Evolutionary conservation across 1,140 invertebrate genomes (phyloP).

Genomic region (Drosophila triauraria): DNA sequence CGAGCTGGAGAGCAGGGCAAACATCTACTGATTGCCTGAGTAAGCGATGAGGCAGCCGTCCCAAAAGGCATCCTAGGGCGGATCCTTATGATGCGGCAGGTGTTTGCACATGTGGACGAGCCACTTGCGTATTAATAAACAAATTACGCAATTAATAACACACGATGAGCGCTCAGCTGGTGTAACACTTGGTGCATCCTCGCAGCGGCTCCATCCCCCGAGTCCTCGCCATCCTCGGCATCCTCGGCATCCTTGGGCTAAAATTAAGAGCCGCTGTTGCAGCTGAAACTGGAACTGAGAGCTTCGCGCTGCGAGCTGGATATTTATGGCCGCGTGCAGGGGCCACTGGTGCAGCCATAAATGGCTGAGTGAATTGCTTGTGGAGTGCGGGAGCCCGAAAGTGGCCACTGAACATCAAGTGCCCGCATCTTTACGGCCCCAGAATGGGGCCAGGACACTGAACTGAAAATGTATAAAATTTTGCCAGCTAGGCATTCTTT

Average conservation of each 20-base stretch:
- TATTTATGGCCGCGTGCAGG: slow-evolving; percentile 45
- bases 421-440: slow-evolving; percentile 37
- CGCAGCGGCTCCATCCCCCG: neutral
- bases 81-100: slow-evolving; percentile 5
- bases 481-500: slow-evolving; percentile 64
- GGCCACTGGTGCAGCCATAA: slow-evolving; percentile 66
- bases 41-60: slow-evolving; percentile 36
- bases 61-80: neutral
- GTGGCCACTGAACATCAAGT: slow-evolving; percentile 67
- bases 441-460: slow-evolving; percentile 10
- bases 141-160: slow-evolving; percentile 81
- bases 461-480: slow-evolving; percentile 58
- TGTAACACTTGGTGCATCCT: slow-evolving; percentile 53
- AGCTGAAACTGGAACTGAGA: neutral
- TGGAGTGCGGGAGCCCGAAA: slow-evolving; percentile 27
- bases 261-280: slow-evolving; percentile 22
- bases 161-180: slow-evolving; percentile 75
- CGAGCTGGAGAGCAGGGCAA: slow-evolving; percentile 31
- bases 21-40: slow-evolving; percentile 51
- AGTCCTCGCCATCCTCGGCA: neutral
- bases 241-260: slow-evolving; percentile 19
- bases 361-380: slow-evolving; percentile 60
- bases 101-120: slow-evolving; percentile 24
- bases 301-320: neutral
- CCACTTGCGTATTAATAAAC: slow-evolving; percentile 74